These are phyloP conservation scores for Dicerorhinus sumatrensis DNA, from an alignment of 2,113 vertebrate genomes.

Conservation along the genomic window DNA sequence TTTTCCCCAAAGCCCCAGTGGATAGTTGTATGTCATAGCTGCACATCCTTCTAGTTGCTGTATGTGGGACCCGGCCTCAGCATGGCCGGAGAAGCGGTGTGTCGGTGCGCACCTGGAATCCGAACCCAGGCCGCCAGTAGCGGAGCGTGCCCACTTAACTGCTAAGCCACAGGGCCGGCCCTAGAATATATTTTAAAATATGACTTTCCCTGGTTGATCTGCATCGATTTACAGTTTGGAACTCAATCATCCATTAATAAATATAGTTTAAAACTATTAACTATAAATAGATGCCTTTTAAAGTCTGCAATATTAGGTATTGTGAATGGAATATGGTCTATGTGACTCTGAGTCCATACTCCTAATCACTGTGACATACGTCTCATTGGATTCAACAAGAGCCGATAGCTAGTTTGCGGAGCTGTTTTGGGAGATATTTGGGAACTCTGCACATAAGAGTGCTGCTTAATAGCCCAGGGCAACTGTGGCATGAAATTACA, in stretches of 20 bases:
- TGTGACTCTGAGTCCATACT: neutral
- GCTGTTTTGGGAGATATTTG: neutral
- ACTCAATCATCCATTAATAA: conserved; percentile 1
- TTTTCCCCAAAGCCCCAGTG: too few relatives aligned
- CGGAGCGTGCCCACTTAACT: too few relatives aligned
- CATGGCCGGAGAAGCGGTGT: too few relatives aligned
- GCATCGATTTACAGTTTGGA: conserved; percentile 61
- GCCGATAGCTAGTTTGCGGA: neutral
- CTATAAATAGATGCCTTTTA: neutral
- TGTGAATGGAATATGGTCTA: neutral
- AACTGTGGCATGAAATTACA: neutral
- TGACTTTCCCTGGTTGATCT: conserved; percentile 43
- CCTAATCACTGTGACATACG: neutral
- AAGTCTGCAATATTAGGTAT: neutral
- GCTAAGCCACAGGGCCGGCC: too few relatives aligned
- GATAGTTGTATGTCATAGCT: too few relatives aligned
- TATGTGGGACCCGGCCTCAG: too few relatives aligned
- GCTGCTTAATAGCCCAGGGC: neutral
- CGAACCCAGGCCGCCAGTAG: too few relatives aligned
- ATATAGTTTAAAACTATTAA: neutral
- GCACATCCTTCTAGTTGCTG: too few relatives aligned
- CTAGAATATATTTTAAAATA: neutral
- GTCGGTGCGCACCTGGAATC: too few relatives aligned
- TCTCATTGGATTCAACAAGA: neutral
- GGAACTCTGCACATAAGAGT: neutral